phyloP scores from a whole-genome alignment of 2,797 vertebrate species.

The Gadopsis marmoratus region DNA sequence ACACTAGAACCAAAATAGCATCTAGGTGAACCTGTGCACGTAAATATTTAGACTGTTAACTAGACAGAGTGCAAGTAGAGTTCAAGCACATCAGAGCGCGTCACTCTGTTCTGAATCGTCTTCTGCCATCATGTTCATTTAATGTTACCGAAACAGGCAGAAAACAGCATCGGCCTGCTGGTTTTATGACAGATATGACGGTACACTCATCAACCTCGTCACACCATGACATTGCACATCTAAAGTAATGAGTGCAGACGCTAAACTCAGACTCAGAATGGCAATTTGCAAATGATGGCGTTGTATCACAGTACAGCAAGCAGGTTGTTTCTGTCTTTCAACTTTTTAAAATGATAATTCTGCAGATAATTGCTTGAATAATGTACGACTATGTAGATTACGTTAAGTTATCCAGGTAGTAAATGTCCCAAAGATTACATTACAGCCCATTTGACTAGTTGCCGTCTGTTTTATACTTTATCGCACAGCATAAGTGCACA shows the following conservation, averaged over 20 bases:
- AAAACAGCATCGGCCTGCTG: background rate
- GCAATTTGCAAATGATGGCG: conserved; percentile 12
- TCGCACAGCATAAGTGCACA: background rate
- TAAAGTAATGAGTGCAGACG: conserved; percentile 3
- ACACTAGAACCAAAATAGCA: conserved; percentile 24
- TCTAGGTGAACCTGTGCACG: conserved; percentile 14
- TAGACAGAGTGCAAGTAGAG: conserved; percentile 4
- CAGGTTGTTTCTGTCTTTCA: background rate
- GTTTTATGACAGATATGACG: background rate
- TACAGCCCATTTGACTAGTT: background rate
- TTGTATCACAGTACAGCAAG: background rate
- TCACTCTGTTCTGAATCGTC: background rate
- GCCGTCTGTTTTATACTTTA: background rate
- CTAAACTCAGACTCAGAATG: conserved; percentile 12
- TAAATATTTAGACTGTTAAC: conserved; percentile 38
- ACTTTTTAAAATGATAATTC: background rate
- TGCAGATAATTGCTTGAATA: background rate
- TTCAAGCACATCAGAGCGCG: background rate
- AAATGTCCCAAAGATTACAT: background rate
- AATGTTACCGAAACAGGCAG: conserved; percentile 4
- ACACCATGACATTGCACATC: conserved; percentile 15
- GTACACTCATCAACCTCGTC: background rate
- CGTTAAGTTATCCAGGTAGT: background rate
- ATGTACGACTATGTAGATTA: background rate
- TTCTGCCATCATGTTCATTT: conserved; percentile 3